Conservation (phyloP, 2,888 invertebrate species). For the Cerceris rybyensis region DNA sequence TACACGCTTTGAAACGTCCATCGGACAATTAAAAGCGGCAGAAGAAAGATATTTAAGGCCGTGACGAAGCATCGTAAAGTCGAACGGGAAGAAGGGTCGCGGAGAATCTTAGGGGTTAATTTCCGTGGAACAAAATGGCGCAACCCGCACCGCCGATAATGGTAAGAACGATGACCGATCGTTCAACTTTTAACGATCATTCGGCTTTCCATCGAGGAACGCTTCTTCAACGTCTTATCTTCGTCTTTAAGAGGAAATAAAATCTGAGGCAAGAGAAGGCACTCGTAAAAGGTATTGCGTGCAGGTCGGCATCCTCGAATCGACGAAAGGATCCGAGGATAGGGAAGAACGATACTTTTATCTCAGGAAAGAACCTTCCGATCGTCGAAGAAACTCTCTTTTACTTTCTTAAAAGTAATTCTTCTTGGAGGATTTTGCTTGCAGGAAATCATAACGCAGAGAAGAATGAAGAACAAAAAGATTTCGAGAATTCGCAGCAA, state of each 20-base stretch:
- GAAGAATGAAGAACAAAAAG: constrained; percentile 19
- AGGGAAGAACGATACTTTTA: neutral
- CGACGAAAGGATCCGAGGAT: neutral
- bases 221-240: neutral
- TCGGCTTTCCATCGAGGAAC: constrained; percentile 25
- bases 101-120: neutral
- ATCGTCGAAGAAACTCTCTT: constrained; percentile 38
- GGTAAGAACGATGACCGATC: constrained; percentile 57
- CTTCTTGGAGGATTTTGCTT: constrained; percentile 55
- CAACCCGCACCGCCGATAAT: constrained; percentile 18
- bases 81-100: neutral
- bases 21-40: no score
- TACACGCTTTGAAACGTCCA: no score
- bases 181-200: constrained; percentile 55
- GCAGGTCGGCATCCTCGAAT: neutral
- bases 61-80: no score
- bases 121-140: constrained; percentile 31
- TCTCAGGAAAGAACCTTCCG: constrained; percentile 47
- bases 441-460: constrained; percentile 52
- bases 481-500: no score
- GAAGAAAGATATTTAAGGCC: no score
- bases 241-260: neutral
- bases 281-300: constrained; percentile 4
- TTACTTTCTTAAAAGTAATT: constrained; percentile 57
- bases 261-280: neutral